Evolutionary conservation across 2,888 invertebrate genomes (phyloP), one percentile per base, ranked within the genome.

Genomic region (Sphecodes monilicornis): DNA sequence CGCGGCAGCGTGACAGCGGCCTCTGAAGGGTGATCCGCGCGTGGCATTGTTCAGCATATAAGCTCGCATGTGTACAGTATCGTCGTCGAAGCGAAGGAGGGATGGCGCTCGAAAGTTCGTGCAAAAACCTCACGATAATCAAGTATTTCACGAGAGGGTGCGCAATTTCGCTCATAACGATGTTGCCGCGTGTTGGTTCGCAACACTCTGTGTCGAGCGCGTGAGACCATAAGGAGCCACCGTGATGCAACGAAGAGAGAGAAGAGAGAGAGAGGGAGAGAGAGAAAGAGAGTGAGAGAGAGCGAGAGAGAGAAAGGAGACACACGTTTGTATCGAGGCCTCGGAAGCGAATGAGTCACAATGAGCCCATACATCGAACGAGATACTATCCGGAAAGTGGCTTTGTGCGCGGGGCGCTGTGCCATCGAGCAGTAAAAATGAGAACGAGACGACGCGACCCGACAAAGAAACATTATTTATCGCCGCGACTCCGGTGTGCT

Each of bases 391-490:
- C 78, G 68, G 71, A 68, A 84, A 74, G 71, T 39, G 57, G 57
- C 76, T 73, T 78, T 82, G 73, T 54, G 32, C 43, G 4, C 18
- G 71, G 22, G 66, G 50, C 41, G 82, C 41, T 71, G 80, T 60
- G 57, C 46, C 32, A 57, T 26, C 64, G 64, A 18, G 75, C 36
- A 22, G 66, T 32, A 80, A 80, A 80, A 80, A 71, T 50, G 18
- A 18, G n/a, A 22, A n/a, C 32, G 64, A 64, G 8, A 32, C 69
- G 71, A 57, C 82, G 66, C 3, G 64, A 75, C 60, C 11, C 75
- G 29, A 80, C 82, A 83, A 76, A 83, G 80, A 57, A 26, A 43
- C 64, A 75, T 82, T 80, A 82, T 72, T 80, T 82, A 80, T 82
- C 43, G 82, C 36, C 41, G 39, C 29, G 76, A 39, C 29, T 8